Evolutionary conservation across 2,113 vertebrate genomes (phyloP).

Genomic region (Xiphophorus couchianus): DNA sequence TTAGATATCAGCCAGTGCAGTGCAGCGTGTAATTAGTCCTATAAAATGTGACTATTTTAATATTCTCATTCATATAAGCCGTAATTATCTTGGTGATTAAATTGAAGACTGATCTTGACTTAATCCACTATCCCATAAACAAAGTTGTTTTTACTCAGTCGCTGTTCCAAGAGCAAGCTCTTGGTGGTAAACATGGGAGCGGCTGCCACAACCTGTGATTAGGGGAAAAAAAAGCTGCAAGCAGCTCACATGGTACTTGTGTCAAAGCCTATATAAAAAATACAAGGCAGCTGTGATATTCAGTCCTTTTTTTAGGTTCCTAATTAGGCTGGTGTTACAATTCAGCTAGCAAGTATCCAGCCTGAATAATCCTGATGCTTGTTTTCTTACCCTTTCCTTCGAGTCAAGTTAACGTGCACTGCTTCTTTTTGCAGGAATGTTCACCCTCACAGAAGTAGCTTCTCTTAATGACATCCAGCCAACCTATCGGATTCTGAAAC

Average conservation of each 20-base stretch:
- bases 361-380: not conserved
- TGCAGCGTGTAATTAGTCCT: not conserved
- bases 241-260: not conserved
- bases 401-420: not conserved
- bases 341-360: not conserved
- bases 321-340: not conserved
- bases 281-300: not conserved
- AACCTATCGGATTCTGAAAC: constrained; percentile 97
- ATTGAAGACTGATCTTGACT: not conserved
- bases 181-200: not conserved
- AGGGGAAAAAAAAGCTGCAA: not conserved
- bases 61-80: not conserved
- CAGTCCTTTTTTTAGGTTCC: not conserved
- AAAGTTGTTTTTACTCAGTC: not conserved
- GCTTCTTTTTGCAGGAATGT: constrained; percentile 90
- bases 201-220: not conserved
- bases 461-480: constrained; percentile 98
- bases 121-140: not conserved
- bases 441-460: constrained; percentile 98
- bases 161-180: not conserved
- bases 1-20: too few species aligned
- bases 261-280: not conserved
- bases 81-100: not conserved
- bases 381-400: not conserved
- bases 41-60: not conserved